These are phyloP conservation scores for Hepsetus odoe DNA, from an alignment of 2,113 vertebrate species.

Conservation along the genomic window DNA sequence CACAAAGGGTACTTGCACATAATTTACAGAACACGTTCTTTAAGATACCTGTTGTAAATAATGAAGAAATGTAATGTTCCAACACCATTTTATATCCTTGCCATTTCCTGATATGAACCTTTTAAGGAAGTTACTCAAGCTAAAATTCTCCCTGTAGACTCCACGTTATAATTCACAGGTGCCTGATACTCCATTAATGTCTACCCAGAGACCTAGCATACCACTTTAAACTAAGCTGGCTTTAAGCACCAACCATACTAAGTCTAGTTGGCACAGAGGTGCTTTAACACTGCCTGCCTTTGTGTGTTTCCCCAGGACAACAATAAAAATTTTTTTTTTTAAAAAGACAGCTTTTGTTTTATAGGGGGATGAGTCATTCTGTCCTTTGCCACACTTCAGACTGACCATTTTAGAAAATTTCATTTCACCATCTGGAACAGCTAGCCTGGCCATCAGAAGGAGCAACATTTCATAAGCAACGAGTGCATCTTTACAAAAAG, in stretches of 20 bases:
- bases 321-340: slow-evolving; percentile 45
- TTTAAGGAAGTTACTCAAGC: too few relatives aligned
- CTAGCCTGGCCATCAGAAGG: background rate
- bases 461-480: background rate
- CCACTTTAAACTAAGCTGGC: slow-evolving; percentile 1
- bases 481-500: background rate
- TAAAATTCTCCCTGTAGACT: background rate
- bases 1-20: too few relatives aligned
- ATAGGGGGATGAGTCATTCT: slow-evolving; percentile 30
- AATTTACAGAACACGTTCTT: too few relatives aligned
- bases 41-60: too few relatives aligned
- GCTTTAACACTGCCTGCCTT: slow-evolving; percentile 5
- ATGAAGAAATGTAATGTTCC: too few relatives aligned
- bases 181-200: background rate
- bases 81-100: too few relatives aligned
- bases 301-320: slow-evolving; percentile 8
- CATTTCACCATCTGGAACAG: background rate
- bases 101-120: too few relatives aligned
- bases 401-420: background rate
- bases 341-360: slow-evolving; percentile 15
- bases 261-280: slow-evolving; percentile 10
- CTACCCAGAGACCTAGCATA: background rate
- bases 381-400: slow-evolving; percentile 5
- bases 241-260: slow-evolving; percentile 22
- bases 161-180: background rate